Base-by-base conservation (phyloP, 2,888 invertebrate species). In the Cerastis leucographa region DNA sequence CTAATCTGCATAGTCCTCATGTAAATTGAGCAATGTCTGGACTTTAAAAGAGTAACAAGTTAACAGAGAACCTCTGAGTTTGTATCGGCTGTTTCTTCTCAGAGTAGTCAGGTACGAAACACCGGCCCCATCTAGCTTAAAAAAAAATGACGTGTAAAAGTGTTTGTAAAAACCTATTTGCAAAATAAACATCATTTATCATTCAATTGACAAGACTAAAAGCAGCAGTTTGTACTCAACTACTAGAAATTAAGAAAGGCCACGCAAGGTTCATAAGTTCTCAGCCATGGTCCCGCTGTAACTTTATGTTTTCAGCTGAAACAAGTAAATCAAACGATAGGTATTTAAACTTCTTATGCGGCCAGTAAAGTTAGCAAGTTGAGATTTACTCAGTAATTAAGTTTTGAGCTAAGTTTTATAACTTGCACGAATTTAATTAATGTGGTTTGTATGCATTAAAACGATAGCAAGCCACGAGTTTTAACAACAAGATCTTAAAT, bases 321-420 rank as follows among this genome's bases (percentile, higher is more conserved):
- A 68, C 54, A 70, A 81, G 80, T 77, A 64, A 80, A 85, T 74
- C 77, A 80, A 84, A 78, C 69, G 72, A 19, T 85, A 65, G 71
- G 66, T 87, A 64, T 80, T 82, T 81, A 75, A 74, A 81, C 76
- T 86, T 85, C 72, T 80, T 85, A 84, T 77, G 80, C 80, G 68
- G 81, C 76, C 77, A 83, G 82, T 79, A 79, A 84, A 87, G 81
- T 86, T 76, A 66, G 64, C 69, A 72, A 88, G 82, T 81, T 68
- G 68, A 74, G 83, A 84, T 88, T 89, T 87, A 83, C 84, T 82
- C 59, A 75, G 76, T 81, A 83, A 79, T 83, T 85, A 74, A 83
- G 79, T 83, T 88, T 80, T 65, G 80, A 73, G 71, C 69, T 74
- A 73, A 85, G 80, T 81, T 74, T 61, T 65, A 72, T 74, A 77